phyloP scores from a whole-genome alignment of 2,888 invertebrate genomes.

The Germaria angustata region DNA sequence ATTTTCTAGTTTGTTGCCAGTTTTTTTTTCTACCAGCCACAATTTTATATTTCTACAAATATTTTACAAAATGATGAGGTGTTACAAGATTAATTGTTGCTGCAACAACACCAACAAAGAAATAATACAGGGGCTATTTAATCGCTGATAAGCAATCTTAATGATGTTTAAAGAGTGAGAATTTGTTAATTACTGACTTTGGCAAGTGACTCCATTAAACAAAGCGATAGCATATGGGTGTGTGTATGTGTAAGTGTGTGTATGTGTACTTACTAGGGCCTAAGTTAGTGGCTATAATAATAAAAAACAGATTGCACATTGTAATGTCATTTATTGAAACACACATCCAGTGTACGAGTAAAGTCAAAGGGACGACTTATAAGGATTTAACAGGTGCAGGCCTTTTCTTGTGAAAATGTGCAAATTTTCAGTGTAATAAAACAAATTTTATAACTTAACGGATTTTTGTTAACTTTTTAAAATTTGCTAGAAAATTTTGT shows the following conservation, averaged over 20 bases:
- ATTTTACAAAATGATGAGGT: slow-evolving; percentile 60
- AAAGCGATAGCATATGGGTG: neutral
- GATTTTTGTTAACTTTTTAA: too few relatives aligned
- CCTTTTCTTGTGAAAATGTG: too few relatives aligned
- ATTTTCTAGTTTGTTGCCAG: neutral
- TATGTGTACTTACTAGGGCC: neutral
- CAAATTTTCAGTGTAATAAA: too few relatives aligned
- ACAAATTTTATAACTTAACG: too few relatives aligned
- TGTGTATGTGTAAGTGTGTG: neutral
- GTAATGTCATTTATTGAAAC: slow-evolving; percentile 52
- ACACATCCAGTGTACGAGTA: neutral
- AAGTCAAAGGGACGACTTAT: neutral
- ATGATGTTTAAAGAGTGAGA: slow-evolving; percentile 66
- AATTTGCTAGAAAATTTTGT: too few relatives aligned
- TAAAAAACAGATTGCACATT: slow-evolving; percentile 33
- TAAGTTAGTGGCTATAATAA: neutral
- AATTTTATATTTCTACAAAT: neutral
- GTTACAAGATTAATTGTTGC: slow-evolving; percentile 65
- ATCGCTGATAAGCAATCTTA: slow-evolving; percentile 62
- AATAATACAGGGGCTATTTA: slow-evolving; percentile 37
- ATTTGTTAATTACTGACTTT: slow-evolving; percentile 64
- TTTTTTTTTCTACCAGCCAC: neutral
- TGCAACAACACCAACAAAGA: slow-evolving; percentile 19
- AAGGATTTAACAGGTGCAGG: neutral
- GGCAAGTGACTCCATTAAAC: slow-evolving; percentile 60